Base-by-base conservation (phyloP, 2,113 vertebrate species). In the Thalassoma bifasciatum region DNA sequence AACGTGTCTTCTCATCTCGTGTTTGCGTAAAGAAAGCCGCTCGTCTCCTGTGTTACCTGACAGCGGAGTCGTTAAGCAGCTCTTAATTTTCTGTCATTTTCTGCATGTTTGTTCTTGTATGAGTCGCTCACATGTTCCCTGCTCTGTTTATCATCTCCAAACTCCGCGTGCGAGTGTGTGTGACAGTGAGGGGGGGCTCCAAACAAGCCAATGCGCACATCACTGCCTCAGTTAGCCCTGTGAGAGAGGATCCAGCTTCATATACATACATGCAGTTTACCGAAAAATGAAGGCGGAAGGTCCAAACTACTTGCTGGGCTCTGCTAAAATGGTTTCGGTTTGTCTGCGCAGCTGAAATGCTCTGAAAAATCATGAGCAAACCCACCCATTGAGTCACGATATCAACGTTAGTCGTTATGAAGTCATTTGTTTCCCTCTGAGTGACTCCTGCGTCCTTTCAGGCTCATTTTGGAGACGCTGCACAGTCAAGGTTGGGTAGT, bases 111-210 rank as follows among this genome's bases (percentile, higher is more conserved):
- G 42, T 17, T 36, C 5, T 4, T 14, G 52, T 8, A 5, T 23
- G 65, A 51, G 74, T 57, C 52, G 72, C 60, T 85, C 76, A 72
- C 83, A 71, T 81, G 76, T 78, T 80, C 56, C 44, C 52, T 72
- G 54, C 49, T 82, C 61, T 86, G 54, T 89, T 88, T 85, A 85
- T 90, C 75, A 51, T 76, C 78, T 81, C 79, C 64, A 72, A 86
- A 83, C 80, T 91, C 87, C 78, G 81, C 78, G 82, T 83, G 86
- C 67, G 71, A 81, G 88, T 63, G 74, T 83, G 67, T 85, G 83
- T 82, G 73, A 77, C 66, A 73, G 58, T 40, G 2, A n/a, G 26
- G 22, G 21, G 42, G 26, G 65, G 24, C 40, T 30, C 58, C 52
- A 36, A 74, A 79, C 59, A 69, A 61, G 14, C 69, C 47, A 8